phyloP scores from a whole-genome alignment of 2,113 vertebrate species.

The Telmatochromis sp. region DNA sequence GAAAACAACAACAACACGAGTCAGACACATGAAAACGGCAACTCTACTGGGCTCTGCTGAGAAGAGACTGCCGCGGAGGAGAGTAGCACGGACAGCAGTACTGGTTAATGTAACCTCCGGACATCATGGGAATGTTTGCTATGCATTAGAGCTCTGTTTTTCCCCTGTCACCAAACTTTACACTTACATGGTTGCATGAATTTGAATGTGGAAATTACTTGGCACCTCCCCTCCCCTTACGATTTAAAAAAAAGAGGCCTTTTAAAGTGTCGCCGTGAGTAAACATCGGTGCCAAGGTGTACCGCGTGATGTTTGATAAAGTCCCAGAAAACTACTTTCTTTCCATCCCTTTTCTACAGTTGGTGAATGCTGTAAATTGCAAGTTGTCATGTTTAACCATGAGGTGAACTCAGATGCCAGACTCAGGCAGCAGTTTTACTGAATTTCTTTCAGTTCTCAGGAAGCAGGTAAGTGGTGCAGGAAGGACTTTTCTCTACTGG shows the following conservation, averaged over 20 bases:
- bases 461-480: background rate
- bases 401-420: background rate
- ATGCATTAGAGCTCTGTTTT: background rate
- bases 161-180: background rate
- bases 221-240: background rate
- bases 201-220: background rate
- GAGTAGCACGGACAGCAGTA: conserved; percentile 32
- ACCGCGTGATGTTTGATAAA: background rate
- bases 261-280: background rate
- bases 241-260: background rate
- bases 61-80: conserved; percentile 5
- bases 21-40: conserved; percentile 45
- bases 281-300: background rate
- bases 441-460: background rate
- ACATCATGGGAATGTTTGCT: conserved; percentile 12
- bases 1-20: conserved; percentile 64
- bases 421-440: background rate
- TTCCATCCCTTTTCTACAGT: background rate
- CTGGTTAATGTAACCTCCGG: conserved; percentile 29
- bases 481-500: background rate
- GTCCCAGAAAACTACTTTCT: background rate
- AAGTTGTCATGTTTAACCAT: background rate
- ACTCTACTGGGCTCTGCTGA: background rate
- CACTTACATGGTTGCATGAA: background rate
- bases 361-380: background rate